Percentiles rank a stretch among this genome's conserved stretches.
Evolutionary conservation across 2,888 invertebrate species (phyloP).

Genomic region (Cataglyphis cursor): DNA sequence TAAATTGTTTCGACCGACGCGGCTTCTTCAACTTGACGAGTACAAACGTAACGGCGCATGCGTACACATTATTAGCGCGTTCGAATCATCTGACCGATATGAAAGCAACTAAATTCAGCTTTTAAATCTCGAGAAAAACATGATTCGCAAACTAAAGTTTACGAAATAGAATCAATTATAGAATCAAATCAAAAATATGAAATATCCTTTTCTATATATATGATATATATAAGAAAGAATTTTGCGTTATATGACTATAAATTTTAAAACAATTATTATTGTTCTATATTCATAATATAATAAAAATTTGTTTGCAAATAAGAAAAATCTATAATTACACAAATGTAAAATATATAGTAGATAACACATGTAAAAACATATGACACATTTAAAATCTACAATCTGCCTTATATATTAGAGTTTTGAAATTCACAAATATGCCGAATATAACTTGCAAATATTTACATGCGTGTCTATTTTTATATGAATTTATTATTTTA

Average conservation of each 20-base stretch:
- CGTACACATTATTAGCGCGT: neutral
- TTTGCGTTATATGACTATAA: neutral
- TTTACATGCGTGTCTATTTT: neutral
- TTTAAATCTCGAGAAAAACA: neutral
- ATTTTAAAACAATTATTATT: neutral
- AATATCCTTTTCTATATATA: neutral
- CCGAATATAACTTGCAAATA: neutral
- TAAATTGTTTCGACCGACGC: neutral
- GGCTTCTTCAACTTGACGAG: neutral
- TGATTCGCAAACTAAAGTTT: neutral
- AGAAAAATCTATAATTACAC: too few species aligned
- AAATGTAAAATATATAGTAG: too few species aligned
- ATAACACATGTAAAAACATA: too few species aligned
- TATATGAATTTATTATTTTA: neutral
- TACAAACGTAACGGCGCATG: neutral
- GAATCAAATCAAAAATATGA: neutral
- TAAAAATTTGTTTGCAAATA: neutral
- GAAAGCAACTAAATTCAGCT: neutral
- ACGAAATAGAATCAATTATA: neutral
- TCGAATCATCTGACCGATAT: neutral
- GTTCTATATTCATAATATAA: neutral
- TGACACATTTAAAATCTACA: too few species aligned
- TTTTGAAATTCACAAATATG: too few species aligned
- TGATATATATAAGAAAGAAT: too few species aligned
- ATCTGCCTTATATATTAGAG: too few species aligned